Evolutionary conservation across 2,113 vertebrate species (phyloP).

Genomic region (Microtus richardsoni): DNA sequence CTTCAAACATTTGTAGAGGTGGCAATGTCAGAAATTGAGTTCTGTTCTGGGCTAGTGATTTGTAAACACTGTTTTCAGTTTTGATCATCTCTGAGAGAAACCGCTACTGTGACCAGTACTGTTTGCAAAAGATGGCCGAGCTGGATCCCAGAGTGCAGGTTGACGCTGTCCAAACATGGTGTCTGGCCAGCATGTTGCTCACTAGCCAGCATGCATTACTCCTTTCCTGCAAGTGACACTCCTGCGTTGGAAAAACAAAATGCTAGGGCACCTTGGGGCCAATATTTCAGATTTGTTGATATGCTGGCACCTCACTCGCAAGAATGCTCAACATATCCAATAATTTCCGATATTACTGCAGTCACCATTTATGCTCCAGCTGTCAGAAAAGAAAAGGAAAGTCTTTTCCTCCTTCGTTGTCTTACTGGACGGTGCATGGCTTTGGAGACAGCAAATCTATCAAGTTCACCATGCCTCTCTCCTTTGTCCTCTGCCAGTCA

Average conservation of each 20-base stretch:
- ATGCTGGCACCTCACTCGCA: slow-evolving; percentile 13
- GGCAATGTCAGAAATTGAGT: not conserved
- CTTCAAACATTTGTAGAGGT: not conserved
- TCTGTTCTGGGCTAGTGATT: not conserved
- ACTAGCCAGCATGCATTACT: slow-evolving; percentile 48
- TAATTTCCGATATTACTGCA: slow-evolving; percentile 61
- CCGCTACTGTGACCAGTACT: not conserved
- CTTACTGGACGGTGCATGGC: not conserved
- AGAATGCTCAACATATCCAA: slow-evolving; percentile 22
- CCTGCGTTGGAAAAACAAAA: slow-evolving; percentile 48
- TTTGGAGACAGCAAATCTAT: not conserved
- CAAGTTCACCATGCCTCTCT: not conserved
- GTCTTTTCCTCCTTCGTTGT: not conserved
- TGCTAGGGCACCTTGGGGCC: slow-evolving; percentile 55
- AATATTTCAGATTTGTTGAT: slow-evolving; percentile 58
- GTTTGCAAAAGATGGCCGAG: not conserved
- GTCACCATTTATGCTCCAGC: slow-evolving; percentile 10
- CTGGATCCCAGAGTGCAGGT: not conserved
- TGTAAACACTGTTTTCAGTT: not conserved
- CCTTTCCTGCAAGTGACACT: slow-evolving; percentile 8
- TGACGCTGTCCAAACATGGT: not conserved
- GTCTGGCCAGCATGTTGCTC: slow-evolving; percentile 21
- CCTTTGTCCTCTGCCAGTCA: not conserved
- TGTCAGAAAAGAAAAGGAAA: slow-evolving; percentile 59
- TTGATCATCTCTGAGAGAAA: not conserved